Percentiles rank a stretch among this genome's conserved stretches.
Evolutionary conservation across 1,140 invertebrate genomes (phyloP).

Genomic region (Eurosta solidaginis): DNA sequence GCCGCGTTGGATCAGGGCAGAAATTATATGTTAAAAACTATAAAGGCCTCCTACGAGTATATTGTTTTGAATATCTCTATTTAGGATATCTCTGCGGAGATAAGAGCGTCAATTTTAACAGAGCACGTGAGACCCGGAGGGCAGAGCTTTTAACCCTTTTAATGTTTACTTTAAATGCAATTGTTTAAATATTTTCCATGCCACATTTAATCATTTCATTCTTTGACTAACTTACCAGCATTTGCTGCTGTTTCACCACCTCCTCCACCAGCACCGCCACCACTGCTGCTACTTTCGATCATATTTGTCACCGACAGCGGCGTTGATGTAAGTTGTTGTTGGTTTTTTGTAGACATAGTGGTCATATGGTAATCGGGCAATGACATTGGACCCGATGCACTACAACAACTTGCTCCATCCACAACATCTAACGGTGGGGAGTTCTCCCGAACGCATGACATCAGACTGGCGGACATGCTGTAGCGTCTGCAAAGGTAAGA

Average conservation of each 20-base stretch:
- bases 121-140: no score
- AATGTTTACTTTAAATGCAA: no score
- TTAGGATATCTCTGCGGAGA: no score
- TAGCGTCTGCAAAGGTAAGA: slow-evolving; percentile 29
- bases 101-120: no score
- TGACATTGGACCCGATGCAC: slow-evolving; percentile 46
- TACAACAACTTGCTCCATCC: slow-evolving; percentile 30
- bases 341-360: slow-evolving; percentile 34
- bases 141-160: no score
- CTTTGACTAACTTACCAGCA: slow-evolving; percentile 29
- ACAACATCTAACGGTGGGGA: slow-evolving; percentile 60
- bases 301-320: slow-evolving; percentile 32
- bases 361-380: slow-evolving; percentile 39
- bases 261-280: slow-evolving; percentile 34
- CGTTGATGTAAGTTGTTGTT: slow-evolving; percentile 31
- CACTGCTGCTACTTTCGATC: slow-evolving; percentile 32
- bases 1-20: no score
- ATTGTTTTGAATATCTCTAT: no score
- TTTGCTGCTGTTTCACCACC: slow-evolving; percentile 30
- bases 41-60: no score
- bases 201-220: background rate
- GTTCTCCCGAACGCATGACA: slow-evolving; percentile 64
- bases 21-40: no score
- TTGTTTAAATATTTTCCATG: no score
- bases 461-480: slow-evolving; percentile 60